These are phyloP conservation scores for Drosophila santomea DNA, from an alignment of 1,140 invertebrate genomes.

Conservation along the genomic window DNA sequence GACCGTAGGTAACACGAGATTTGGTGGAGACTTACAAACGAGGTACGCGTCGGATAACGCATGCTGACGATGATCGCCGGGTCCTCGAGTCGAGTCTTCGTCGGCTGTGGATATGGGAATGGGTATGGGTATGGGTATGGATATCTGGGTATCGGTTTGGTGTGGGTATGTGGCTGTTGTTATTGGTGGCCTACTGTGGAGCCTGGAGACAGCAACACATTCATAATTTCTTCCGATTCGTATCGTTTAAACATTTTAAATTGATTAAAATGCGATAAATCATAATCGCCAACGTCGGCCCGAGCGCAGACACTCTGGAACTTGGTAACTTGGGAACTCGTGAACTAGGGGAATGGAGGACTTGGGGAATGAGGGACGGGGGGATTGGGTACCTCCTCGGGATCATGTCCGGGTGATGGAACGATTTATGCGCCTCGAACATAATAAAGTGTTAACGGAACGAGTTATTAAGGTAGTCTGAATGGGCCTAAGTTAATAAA, in stretches of 20 bases:
- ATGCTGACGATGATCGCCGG: constrained; percentile 56
- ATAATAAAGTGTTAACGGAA: constrained; percentile 85
- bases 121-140: neutral
- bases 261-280: constrained; percentile 84
- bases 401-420: constrained; percentile 69
- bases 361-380: no score
- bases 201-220: constrained; percentile 80
- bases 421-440: constrained; percentile 82
- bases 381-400: neutral
- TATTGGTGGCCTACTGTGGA: constrained; percentile 77
- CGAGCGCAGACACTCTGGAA: constrained; percentile 26
- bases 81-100: constrained; percentile 24
- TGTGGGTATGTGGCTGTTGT: constrained; percentile 34
- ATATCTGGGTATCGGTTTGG: constrained; percentile 23
- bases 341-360: neutral
- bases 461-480: constrained; percentile 84
- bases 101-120: neutral
- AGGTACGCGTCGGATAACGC: constrained; percentile 76
- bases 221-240: constrained; percentile 83
- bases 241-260: constrained; percentile 84
- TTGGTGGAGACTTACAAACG: constrained; percentile 61
- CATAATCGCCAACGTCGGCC: constrained; percentile 71
- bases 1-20: constrained; percentile 63
- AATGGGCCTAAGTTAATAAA: constrained; percentile 83
- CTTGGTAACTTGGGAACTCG: constrained; percentile 18